Evolutionary conservation across 2,113 vertebrate species (phyloP).

Genomic region (Choloepus hoffmanni): DNA sequence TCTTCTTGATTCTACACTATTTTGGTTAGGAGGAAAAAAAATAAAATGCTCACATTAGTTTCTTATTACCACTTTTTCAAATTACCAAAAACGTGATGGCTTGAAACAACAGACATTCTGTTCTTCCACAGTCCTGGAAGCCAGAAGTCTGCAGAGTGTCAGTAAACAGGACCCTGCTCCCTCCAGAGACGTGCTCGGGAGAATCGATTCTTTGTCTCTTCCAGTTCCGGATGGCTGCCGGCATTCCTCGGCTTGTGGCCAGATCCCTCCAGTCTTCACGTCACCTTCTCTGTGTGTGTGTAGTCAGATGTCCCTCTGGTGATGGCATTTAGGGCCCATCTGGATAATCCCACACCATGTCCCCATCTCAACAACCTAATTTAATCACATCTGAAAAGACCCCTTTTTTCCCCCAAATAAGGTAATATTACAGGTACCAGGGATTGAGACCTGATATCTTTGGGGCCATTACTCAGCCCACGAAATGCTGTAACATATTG

Average conservation of each 20-base stretch:
- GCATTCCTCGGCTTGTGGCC: not conserved
- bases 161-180: accelerated
- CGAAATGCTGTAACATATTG: no score
- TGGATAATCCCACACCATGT: not conserved
- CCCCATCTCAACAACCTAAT: not conserved
- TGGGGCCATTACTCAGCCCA: not conserved
- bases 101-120: not conserved
- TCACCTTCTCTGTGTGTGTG: no score
- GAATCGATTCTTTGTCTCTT: no score
- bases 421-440: not conserved
- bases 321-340: accelerated
- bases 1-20: not conserved
- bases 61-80: not conserved
- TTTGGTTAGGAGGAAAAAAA: not conserved
- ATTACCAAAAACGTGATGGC: not conserved
- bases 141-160: not conserved
- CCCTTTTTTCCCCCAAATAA: not conserved
- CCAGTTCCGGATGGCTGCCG: accelerated
- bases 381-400: not conserved
- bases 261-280: accelerated
- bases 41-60: not conserved
- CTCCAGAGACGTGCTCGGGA: not conserved
- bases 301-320: not conserved
- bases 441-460: not conserved
- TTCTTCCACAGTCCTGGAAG: not conserved